Evolutionary conservation across 2,888 invertebrate species (phyloP).

Genomic region (Pomacea canaliculata): DNA sequence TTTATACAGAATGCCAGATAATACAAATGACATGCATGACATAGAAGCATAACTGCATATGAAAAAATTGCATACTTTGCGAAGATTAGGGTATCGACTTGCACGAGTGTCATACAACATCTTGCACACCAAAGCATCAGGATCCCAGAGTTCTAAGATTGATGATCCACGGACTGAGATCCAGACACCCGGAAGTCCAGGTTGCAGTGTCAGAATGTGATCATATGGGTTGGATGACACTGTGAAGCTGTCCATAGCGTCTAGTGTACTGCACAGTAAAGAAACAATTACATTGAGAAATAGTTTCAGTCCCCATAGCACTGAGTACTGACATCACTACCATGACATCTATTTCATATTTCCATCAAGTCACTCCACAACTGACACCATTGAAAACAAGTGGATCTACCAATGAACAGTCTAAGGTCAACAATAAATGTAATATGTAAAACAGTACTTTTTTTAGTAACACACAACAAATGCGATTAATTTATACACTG

Average conservation of each 20-base stretch:
- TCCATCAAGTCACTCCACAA: neutral
- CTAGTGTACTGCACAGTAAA: slow-evolving; percentile 64
- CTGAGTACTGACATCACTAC: neutral
- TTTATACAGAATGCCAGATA: too few species aligned
- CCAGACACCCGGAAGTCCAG: slow-evolving; percentile 71
- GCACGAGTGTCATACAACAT: slow-evolving; percentile 72
- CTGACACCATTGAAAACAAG: neutral
- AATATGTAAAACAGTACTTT: too few species aligned
- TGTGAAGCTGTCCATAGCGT: slow-evolving; percentile 69
- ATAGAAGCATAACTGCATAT: too few species aligned
- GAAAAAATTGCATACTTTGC: slow-evolving; percentile 51
- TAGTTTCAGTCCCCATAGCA: neutral
- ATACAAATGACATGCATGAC: too few species aligned
- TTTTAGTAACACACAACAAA: too few species aligned
- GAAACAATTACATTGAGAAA: neutral
- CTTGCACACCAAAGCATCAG: slow-evolving; percentile 68
- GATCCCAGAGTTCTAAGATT: slow-evolving; percentile 73
- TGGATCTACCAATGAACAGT: too few species aligned
- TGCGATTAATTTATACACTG: too few species aligned
- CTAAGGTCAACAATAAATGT: too few species aligned
- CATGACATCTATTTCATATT: neutral
- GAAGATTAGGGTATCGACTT: slow-evolving; percentile 57
- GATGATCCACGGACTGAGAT: slow-evolving; percentile 72
- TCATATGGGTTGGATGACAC: slow-evolving; percentile 72
- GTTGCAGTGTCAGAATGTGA: slow-evolving; percentile 68